These are phyloP conservation scores for Poecile montanus DNA, from an alignment of 2,797 vertebrate species.

Conservation along the genomic window DNA sequence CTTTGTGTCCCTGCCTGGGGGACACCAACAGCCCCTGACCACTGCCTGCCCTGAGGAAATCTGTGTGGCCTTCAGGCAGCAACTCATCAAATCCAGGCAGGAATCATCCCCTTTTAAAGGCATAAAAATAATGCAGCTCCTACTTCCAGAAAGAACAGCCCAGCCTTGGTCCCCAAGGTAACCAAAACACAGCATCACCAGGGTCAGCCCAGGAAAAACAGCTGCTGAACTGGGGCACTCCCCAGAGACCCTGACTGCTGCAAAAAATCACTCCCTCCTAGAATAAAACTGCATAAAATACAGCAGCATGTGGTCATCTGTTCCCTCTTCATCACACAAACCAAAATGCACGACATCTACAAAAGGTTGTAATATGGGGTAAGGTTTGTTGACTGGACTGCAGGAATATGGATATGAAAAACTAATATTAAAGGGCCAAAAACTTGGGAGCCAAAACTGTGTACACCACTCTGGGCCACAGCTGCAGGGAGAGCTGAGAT, in stretches of 20 bases:
- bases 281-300: not conserved
- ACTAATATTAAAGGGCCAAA: not conserved
- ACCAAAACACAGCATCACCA: not conserved
- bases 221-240: not conserved
- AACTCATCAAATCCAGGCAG: not conserved
- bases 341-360: rapidly evolving
- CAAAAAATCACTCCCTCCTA: not conserved
- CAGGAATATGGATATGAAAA: not conserved
- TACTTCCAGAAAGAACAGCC: not conserved
- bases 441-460: not conserved
- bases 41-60: not conserved
- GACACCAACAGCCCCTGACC: not conserved
- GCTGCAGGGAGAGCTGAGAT: not conserved
- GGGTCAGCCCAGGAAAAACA: not conserved
- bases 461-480: rapidly evolving
- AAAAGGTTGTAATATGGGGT: rapidly evolving
- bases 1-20: not conserved
- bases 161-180: not conserved
- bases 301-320: not conserved
- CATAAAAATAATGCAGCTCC: not conserved
- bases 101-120: not conserved
- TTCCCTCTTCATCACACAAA: not conserved
- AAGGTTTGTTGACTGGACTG: not conserved
- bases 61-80: not conserved
- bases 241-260: not conserved